phyloP scores from a whole-genome alignment of 2,797 vertebrate genomes.

The Dermochelys coriacea region DNA sequence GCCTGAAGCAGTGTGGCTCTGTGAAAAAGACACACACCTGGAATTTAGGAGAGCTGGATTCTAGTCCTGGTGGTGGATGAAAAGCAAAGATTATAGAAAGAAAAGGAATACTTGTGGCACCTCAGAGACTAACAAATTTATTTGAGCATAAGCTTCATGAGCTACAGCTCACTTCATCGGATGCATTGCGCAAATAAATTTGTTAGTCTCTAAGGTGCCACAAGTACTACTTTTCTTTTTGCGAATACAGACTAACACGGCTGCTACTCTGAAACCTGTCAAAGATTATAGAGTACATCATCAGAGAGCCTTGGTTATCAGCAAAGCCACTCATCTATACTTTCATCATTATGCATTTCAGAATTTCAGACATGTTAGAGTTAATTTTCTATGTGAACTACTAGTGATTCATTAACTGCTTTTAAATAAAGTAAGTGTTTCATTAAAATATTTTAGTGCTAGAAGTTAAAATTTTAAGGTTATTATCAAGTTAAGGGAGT shows the following conservation, averaged over 20 bases:
- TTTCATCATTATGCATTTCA: not conserved
- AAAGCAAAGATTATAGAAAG: not conserved
- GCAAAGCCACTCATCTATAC: not conserved
- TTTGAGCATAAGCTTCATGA: too few relatives aligned
- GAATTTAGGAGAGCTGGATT: not conserved
- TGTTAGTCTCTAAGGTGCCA: too few relatives aligned
- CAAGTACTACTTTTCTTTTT: too few relatives aligned
- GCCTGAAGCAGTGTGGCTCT: not conserved
- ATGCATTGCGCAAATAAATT: too few relatives aligned
- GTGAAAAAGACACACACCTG: not conserved
- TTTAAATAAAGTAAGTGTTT: too few relatives aligned
- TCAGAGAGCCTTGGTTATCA: not conserved
- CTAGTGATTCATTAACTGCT: too few relatives aligned
- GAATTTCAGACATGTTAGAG: not conserved
- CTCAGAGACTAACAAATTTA: too few relatives aligned
- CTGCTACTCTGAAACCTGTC: too few relatives aligned
- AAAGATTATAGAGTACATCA: not conserved
- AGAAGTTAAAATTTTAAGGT: conserved; percentile 42
- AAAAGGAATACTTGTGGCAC: too few relatives aligned
- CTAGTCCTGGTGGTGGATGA: not conserved
- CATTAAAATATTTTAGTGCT: conserved; percentile 30
- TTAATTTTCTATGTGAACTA: not conserved
- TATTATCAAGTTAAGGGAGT: conserved; percentile 45
- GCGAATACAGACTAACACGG: too few relatives aligned
- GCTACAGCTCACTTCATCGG: too few relatives aligned